Base-by-base conservation (phyloP, 2,888 invertebrate genomes). In the Orchestes rusci region DNA sequence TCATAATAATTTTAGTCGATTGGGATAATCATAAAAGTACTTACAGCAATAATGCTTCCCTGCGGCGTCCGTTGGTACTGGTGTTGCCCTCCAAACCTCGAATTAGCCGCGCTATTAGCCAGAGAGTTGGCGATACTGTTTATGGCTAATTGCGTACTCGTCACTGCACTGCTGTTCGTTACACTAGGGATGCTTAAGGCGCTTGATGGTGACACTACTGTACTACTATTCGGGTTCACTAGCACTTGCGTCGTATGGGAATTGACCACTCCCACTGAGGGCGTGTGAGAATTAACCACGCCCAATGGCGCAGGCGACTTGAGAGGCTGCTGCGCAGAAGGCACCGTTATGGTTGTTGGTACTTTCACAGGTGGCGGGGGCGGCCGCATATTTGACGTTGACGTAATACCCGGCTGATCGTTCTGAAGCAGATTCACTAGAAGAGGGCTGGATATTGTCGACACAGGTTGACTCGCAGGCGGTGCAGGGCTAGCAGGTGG, bases 371-470 rank as follows among this genome's bases (percentile, higher is more conserved):
- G 43, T 32, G 42, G 43, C 5, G 43, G 48, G n/a, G 48, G 48
- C 12, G 48, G 48, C 27, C 48, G 31, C 48, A 48, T 48, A 5
- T 48, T 43, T 8, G 50, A 15, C 16, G 44, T 41, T 10, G 41
- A 33, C 10, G 41, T 37, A 12, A 35, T 16, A 16, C 12, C 34
- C 31, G 41, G 45, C 17, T 48, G 45, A 23, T 51, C 51, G 63
- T 88, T 93, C 71, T 94, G 93, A 58, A 94, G 73, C 55, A 94
- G 71, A 69, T 94, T 94, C 20, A 94, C 94, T 53, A 94, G 73
- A 55, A 94, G 71, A 16, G 94, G 94, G 62, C 92, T 93, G 53
- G 82, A 90, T 67, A 84, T 79, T 43, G 85, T 86, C 54, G 86
- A 86, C 54, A 59, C 65, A 50, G 59, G 70, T 52, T 60, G 70